Base-by-base conservation (phyloP, 37 sponge, comb jelly and placozoan species). In the Sycon ciliatum region DNA sequence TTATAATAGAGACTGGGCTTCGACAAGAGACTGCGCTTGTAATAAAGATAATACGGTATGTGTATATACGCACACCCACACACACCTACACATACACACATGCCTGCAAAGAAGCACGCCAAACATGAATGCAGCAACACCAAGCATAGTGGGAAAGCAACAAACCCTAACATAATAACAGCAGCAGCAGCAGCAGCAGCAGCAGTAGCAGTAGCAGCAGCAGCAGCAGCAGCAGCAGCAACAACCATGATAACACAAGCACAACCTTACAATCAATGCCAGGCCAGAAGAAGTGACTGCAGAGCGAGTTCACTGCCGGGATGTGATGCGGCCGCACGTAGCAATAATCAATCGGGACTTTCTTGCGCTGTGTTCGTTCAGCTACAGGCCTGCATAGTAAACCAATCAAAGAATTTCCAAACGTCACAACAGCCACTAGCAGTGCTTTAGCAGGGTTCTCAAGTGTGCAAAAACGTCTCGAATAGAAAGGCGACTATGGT, bases 221-320 rank as follows among this genome's bases (percentile, higher is more conserved):
- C 11, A 23, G 22, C 7, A 24, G 26, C 11, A 22, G 7, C 13
- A 13, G 9, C 49, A 42, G 49, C 20, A 20, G 20, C 54, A 49
- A 49, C 20, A 20, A 49, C 20, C 20, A 49, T 49, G 20, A 16
- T 16, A 20, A 49, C 16, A 20, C 54, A 16, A 49, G 16, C 20
- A 20, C 16, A n/a, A n/a, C n/a, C 70, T 38, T 68, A 68, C 70
- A 68, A 67, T 90, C 80, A 39, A 86, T 82, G 6, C 76, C 76
- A 13, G 31, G 37, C 87, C 87, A 86, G 82, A 86, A 90, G 63
- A 90, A 90, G 32, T 73, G 64, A 0, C 76, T 58, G 28, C 86
- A 66, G 1, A 90, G 40, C 27, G 56, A 46, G 57, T 90, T 86
- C 36, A 86, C 84, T 18, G 82, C 77, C 0, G 73, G 67, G 1